These are phyloP conservation scores for Polyommatus iphigenia DNA, from an alignment of 2,888 invertebrate genomes.

Conservation along the genomic window DNA sequence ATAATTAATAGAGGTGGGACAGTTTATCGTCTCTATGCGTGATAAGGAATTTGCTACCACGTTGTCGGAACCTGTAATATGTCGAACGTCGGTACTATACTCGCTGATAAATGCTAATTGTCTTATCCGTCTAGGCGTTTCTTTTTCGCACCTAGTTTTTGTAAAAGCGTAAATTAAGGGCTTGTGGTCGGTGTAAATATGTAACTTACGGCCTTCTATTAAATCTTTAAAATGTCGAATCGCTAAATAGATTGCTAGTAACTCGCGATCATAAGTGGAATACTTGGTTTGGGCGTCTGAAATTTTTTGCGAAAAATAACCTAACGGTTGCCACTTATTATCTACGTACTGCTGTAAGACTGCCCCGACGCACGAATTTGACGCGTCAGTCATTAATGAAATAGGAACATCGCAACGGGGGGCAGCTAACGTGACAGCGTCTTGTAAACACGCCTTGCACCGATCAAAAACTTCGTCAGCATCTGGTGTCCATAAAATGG, in stretches of 20 bases:
- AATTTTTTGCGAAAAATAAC: slow-evolving; percentile 51
- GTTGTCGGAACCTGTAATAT: slow-evolving; percentile 4
- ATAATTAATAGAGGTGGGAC: slow-evolving; percentile 4
- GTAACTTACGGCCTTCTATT: slow-evolving; percentile 1
- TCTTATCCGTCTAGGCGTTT: slow-evolving; percentile 22
- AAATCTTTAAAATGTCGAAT: neutral
- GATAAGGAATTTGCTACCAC: slow-evolving; percentile 27
- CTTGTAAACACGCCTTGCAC: slow-evolving; percentile 41
- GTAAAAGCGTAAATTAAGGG: neutral
- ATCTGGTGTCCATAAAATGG: slow-evolving; percentile 40
- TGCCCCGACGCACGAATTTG: slow-evolving; percentile 34
- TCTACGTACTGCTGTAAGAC: slow-evolving; percentile 43
- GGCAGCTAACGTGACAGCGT: slow-evolving; percentile 44
- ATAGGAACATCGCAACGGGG: slow-evolving; percentile 30
- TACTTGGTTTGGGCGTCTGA: slow-evolving; percentile 38
- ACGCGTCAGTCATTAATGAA: slow-evolving; percentile 32
- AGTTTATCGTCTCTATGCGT: no score
- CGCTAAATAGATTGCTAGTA: slow-evolving; percentile 27
- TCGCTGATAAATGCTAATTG: slow-evolving; percentile 28
- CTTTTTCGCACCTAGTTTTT: neutral
- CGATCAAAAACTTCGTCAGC: slow-evolving; percentile 38
- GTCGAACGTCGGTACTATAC: no score
- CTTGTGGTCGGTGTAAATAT: neutral
- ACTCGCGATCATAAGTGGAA: slow-evolving; percentile 22
- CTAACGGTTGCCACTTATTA: slow-evolving; percentile 43